Percentiles rank a stretch among this genome's conserved stretches.
Conservation (phyloP, 2,797 vertebrate species). For the Lagocephalus sceleratus region DNA sequence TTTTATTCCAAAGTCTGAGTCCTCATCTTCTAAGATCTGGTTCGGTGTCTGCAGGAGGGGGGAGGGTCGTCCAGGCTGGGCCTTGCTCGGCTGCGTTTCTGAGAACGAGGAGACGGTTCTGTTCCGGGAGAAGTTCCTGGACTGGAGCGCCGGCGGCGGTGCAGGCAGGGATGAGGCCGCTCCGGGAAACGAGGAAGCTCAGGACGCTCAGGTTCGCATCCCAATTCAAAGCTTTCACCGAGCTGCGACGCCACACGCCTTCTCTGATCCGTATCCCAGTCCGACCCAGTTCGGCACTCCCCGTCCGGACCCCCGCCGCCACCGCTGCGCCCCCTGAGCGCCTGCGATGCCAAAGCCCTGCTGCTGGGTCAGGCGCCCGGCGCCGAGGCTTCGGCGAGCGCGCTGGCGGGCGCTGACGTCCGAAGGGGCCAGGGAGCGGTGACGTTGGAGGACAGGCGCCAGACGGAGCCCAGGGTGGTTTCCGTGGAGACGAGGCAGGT, state of each 20-base stretch:
- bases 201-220: constrained; percentile 58
- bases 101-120: constrained; percentile 74
- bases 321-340: constrained; percentile 40
- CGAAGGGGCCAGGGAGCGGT: constrained; percentile 65
- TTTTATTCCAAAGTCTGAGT: too few relatives aligned
- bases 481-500: constrained; percentile 74
- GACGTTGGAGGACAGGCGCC: constrained; percentile 54
- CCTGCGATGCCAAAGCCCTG: constrained; percentile 72
- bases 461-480: constrained; percentile 55
- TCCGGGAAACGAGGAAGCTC: constrained; percentile 22
- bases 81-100: constrained; percentile 71
- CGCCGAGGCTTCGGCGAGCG: constrained; percentile 15
- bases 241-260: background rate
- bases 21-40: background rate
- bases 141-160: constrained; percentile 53
- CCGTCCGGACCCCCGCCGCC: constrained; percentile 12
- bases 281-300: constrained; percentile 13
- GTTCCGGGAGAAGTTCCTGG: constrained; percentile 79
- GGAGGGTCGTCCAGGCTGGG: constrained; percentile 77
- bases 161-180: constrained; percentile 13
- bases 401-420: constrained; percentile 67
- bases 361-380: constrained; percentile 45
- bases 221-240: background rate
- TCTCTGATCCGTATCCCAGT: constrained; percentile 6
- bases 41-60: constrained; percentile 59